Percentiles rank a stretch among this genome's conserved stretches.
These are phyloP conservation scores for Microplitis demolitor DNA, from an alignment of 1,140 invertebrate species.

Conservation along the genomic window DNA sequence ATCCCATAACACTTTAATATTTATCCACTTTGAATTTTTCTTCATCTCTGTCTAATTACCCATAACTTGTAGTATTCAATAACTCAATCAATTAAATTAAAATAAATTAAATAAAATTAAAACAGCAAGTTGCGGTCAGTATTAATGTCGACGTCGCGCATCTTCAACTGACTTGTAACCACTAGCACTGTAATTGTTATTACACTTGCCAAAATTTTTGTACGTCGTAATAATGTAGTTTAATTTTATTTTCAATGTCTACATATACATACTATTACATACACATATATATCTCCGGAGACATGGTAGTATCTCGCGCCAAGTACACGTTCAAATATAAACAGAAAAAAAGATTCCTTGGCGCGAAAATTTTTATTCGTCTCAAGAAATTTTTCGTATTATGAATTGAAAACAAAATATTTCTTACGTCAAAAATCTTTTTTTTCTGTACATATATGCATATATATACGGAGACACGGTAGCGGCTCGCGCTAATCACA, in stretches of 20 bases:
- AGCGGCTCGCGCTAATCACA: too few species aligned
- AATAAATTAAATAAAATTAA: too few species aligned
- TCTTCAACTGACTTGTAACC: too few species aligned
- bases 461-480: background rate
- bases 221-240: constrained; percentile 42
- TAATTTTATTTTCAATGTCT: constrained; percentile 50
- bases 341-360: background rate
- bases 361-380: background rate
- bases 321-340: too few species aligned
- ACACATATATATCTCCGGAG: background rate
- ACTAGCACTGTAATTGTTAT: constrained; percentile 23
- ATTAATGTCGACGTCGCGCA: too few species aligned
- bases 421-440: too few species aligned
- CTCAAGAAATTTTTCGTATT: background rate
- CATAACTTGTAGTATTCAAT: background rate
- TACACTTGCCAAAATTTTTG: constrained; percentile 44
- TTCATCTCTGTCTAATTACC: background rate
- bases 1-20: constrained; percentile 48
- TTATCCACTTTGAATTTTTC: background rate
- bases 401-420: background rate
- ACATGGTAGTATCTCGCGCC: too few species aligned
- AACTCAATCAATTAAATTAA: too few species aligned
- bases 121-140: too few species aligned
- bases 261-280: background rate
- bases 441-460: background rate